phyloP scores from a whole-genome alignment of 2,113 vertebrate species.

The Ageneiosus marmoratus region DNA sequence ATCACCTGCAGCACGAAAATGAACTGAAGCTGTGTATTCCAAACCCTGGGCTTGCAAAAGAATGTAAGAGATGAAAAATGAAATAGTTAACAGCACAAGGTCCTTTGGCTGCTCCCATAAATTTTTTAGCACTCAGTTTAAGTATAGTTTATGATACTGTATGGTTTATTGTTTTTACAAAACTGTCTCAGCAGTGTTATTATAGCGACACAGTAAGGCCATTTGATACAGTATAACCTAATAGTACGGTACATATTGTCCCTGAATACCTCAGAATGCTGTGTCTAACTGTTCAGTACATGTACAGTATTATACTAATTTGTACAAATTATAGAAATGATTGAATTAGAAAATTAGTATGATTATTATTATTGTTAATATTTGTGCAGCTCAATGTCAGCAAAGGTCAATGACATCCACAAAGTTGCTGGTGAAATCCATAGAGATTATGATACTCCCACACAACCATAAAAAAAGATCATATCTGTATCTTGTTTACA shows the following conservation, averaged over 20 bases:
- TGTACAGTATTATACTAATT: neutral
- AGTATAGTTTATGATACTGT: neutral
- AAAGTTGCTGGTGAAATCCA: neutral
- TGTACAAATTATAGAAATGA: neutral
- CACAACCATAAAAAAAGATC: conserved; percentile 5
- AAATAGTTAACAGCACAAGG: neutral
- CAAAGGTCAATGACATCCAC: neutral
- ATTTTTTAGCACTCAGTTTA: neutral
- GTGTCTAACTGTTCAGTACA: neutral
- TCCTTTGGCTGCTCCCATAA: neutral
- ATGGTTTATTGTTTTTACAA: neutral
- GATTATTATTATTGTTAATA: neutral
- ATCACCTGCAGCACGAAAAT: neutral
- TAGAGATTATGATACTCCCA: neutral
- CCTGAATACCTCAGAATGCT: neutral
- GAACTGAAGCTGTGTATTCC: neutral
- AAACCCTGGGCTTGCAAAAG: no score
- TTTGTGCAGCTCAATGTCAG: neutral
- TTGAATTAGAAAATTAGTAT: no score
- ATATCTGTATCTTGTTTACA: neutral
- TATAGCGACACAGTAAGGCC: neutral
- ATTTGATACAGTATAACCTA: neutral
- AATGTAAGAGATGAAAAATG: neutral
- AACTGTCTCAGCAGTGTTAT: neutral
- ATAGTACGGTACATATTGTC: neutral